phyloP scores from a whole-genome alignment of 2,113 vertebrate genomes.

The Chionomys nivalis region DNA sequence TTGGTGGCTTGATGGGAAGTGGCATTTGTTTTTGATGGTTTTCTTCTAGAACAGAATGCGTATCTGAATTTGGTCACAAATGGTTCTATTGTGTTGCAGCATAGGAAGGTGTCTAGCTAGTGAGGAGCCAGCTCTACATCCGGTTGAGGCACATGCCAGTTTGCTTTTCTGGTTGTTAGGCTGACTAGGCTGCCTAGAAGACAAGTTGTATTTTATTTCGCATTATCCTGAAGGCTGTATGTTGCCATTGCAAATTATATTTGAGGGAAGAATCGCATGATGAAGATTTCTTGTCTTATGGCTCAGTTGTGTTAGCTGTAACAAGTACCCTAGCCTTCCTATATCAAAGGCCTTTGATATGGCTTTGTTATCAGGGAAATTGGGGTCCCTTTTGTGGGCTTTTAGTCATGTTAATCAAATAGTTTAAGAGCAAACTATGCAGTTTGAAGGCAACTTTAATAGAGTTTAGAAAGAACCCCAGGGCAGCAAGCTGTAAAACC shows the following conservation, averaged over 20 bases:
- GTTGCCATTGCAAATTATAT: background rate
- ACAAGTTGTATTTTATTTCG: slow-evolving; percentile 26
- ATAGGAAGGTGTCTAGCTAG: background rate
- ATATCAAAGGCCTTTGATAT: background rate
- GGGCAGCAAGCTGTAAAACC: background rate
- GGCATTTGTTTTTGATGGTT: background rate
- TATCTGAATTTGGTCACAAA: background rate
- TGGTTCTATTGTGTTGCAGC: background rate
- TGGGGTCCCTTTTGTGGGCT: background rate
- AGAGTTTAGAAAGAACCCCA: background rate
- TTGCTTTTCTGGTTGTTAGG: background rate
- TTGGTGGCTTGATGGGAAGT: background rate
- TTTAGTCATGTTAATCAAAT: background rate
- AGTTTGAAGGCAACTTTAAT: background rate
- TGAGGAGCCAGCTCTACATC: background rate
- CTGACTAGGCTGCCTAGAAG: slow-evolving; percentile 30
- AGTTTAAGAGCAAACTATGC: background rate
- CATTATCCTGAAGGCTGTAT: background rate
- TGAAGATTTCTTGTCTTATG: background rate
- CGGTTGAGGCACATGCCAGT: background rate
- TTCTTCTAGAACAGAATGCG: background rate
- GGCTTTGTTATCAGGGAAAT: background rate
- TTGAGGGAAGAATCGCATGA: background rate
- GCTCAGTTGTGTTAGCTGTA: background rate
- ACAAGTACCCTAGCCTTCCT: background rate